Evolutionary conservation across 2,888 invertebrate genomes (phyloP).

Genomic region (Drosophila birchii): DNA sequence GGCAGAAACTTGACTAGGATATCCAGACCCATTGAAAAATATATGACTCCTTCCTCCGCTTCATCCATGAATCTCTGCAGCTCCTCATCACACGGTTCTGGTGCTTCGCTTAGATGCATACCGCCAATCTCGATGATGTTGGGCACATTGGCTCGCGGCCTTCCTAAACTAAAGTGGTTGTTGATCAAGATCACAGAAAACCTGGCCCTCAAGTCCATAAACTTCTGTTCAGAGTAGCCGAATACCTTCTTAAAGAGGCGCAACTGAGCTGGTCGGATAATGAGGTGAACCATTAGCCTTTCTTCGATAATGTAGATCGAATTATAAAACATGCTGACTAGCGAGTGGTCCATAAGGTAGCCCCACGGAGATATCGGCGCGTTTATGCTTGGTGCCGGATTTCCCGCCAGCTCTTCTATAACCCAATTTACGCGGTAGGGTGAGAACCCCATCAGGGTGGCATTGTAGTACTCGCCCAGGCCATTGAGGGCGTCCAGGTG

Average conservation of each 20-base stretch:
- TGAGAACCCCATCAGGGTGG: slow-evolving; percentile 73
- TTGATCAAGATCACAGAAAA: slow-evolving; percentile 81
- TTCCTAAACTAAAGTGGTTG: slow-evolving; percentile 77
- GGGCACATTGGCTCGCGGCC: slow-evolving; percentile 75
- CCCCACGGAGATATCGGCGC: slow-evolving; percentile 58
- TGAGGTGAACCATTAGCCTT: slow-evolving; percentile 43
- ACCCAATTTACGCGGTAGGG: slow-evolving; percentile 53
- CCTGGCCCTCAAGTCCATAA: slow-evolving; percentile 58
- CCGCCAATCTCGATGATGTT: slow-evolving; percentile 81
- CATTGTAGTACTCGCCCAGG: slow-evolving; percentile 68
- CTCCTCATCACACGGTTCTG: slow-evolving; percentile 43
- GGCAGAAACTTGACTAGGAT: slow-evolving; percentile 57
- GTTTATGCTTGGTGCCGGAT: slow-evolving; percentile 61
- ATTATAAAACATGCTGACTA: slow-evolving; percentile 48
- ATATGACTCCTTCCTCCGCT: slow-evolving; percentile 70
- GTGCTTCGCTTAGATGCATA: slow-evolving; percentile 58
- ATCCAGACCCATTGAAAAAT: slow-evolving; percentile 77
- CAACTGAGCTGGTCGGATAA: slow-evolving; percentile 54
- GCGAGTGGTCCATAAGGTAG: slow-evolving; percentile 17
- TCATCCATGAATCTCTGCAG: slow-evolving; percentile 72
- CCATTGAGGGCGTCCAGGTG: slow-evolving; percentile 82
- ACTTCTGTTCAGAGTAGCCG: slow-evolving; percentile 2
- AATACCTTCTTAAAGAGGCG: slow-evolving; percentile 50
- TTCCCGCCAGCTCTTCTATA: slow-evolving; percentile 68
- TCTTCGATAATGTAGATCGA: slow-evolving; percentile 62